Conservation (phyloP, 2,113 vertebrate genomes). For the Myotis brandtii region DNA sequence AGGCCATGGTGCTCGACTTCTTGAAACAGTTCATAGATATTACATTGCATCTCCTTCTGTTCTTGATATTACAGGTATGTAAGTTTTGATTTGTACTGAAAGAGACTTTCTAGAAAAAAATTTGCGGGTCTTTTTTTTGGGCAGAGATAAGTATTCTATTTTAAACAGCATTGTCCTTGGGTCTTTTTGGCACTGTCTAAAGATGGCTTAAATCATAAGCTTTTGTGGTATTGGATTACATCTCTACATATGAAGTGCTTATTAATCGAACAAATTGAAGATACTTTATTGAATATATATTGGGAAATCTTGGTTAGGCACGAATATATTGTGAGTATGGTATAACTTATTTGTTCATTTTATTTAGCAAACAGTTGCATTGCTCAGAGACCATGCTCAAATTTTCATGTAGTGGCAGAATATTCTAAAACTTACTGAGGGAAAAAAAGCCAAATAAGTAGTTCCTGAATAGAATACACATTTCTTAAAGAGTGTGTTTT, state of each 20-base stretch:
- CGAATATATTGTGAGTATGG: background rate
- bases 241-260: conserved; percentile 40
- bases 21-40: conserved; percentile 97
- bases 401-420: conserved; percentile 26
- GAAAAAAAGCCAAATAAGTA: background rate
- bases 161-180: conserved; percentile 31
- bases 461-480: conserved; percentile 20
- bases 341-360: conserved; percentile 38
- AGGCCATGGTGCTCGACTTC: conserved; percentile 97
- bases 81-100: conserved; percentile 65
- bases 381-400: conserved; percentile 9
- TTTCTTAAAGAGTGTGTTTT: conserved; percentile 33
- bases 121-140: background rate
- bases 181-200: conserved; percentile 14
- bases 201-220: conserved; percentile 28
- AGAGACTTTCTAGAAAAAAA: conserved; percentile 40
- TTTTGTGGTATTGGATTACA: conserved; percentile 27
- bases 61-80: conserved; percentile 97
- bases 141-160: conserved; percentile 46
- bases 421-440: conserved; percentile 2
- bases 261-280: conserved; percentile 57
- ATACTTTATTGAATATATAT: conserved; percentile 24
- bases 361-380: conserved; percentile 43
- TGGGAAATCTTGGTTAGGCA: conserved; percentile 23
- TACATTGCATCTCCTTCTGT: conserved; percentile 94